Conservation (phyloP, 2,888 invertebrate genomes). For the Tachina lurida region DNA sequence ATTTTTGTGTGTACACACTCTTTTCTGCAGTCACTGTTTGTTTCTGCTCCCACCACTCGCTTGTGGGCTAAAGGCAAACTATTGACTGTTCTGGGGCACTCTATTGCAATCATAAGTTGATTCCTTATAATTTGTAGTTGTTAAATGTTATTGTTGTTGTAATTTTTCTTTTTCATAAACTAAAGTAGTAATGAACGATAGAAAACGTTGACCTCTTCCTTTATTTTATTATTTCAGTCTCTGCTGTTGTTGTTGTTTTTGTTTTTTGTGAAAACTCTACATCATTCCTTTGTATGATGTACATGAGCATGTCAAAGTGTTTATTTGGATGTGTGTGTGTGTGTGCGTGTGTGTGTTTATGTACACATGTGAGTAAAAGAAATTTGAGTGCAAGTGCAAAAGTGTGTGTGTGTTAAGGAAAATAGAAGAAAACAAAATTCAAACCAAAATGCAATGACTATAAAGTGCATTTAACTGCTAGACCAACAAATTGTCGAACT, state of each 20-base stretch:
- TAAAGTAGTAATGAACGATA: constrained; percentile 60
- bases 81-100: constrained; percentile 9
- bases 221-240: constrained; percentile 47
- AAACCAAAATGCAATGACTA: constrained; percentile 68
- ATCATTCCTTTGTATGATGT: constrained; percentile 56
- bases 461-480: constrained; percentile 71
- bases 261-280: constrained; percentile 47
- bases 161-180: constrained; percentile 43
- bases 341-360: constrained; percentile 19
- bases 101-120: constrained; percentile 45
- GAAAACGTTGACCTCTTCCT: constrained; percentile 70
- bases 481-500: constrained; percentile 61
- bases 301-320: constrained; percentile 33
- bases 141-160: constrained; percentile 10
- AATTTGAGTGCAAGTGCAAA: constrained; percentile 35
- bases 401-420: constrained; percentile 44
- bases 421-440: constrained; percentile 24
- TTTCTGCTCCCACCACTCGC: not conserved
- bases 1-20: not conserved
- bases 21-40: not conserved
- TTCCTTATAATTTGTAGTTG: constrained; percentile 56
- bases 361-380: constrained; percentile 12
- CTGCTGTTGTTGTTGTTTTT: constrained; percentile 13
- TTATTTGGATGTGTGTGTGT: constrained; percentile 21
- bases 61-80: not conserved